These are phyloP conservation scores for Tenebrio molitor DNA, from an alignment of 1,140 invertebrate species.

Conservation along the genomic window DNA sequence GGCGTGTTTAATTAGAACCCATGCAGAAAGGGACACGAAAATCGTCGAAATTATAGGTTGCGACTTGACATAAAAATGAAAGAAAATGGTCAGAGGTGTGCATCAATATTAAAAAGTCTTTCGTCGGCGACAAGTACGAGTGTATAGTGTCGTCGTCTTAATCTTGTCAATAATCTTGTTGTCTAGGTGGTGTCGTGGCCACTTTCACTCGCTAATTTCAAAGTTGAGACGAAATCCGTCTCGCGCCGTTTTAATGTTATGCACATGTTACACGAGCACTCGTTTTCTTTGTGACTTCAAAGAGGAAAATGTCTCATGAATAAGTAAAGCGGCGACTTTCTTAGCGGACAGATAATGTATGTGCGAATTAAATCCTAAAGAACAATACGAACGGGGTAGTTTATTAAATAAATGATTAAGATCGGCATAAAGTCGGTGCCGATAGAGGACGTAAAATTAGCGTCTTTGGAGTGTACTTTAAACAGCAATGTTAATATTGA, in stretches of 20 bases:
- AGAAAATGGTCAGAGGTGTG: background rate
- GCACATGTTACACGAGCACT: constrained; percentile 5
- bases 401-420: constrained; percentile 33
- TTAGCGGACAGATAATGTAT: constrained; percentile 14
- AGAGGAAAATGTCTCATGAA: constrained; percentile 15
- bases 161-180: no score
- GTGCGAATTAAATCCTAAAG: no score
- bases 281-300: constrained; percentile 21
- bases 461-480: constrained; percentile 60
- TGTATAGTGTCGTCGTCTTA: no score
- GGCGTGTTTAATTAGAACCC: constrained; percentile 10
- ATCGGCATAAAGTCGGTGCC: constrained; percentile 22
- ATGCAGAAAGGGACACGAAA: constrained; percentile 18
- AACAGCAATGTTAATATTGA: constrained; percentile 64
- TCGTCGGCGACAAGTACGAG: no score
- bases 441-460: constrained; percentile 59
- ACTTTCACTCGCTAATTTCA: no score
- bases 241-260: no score
- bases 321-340: constrained; percentile 7
- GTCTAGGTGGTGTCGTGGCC: no score
- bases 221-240: background rate
- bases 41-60: constrained; percentile 22
- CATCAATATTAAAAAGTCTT: background rate
- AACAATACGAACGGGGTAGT: no score
- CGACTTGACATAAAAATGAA: constrained; percentile 1